Base-by-base conservation (phyloP, 2,113 vertebrate genomes). In the Murina feae region DNA sequence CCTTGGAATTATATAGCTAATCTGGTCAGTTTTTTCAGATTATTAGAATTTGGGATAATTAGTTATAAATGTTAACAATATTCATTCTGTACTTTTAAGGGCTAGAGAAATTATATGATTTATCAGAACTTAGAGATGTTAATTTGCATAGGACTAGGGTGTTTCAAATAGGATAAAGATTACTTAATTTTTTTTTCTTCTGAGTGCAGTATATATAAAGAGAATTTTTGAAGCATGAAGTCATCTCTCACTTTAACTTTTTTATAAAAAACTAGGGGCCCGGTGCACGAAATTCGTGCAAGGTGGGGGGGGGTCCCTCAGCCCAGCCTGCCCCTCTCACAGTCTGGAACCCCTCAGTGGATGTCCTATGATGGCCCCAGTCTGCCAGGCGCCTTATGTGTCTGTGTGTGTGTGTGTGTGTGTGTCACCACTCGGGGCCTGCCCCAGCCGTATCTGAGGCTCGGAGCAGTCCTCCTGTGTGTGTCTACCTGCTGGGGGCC, bases 261-360 rank as follows among this genome's bases (percentile, higher is more conserved):
- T 75, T 88, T 81, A 75, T 90, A 55, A 85, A 72, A 93, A 32
- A n/a, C n/a, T n/a, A n/a, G n/a, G n/a, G n/a, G n/a, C n/a, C n/a
- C n/a, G n/a, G n/a, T n/a, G n/a, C n/a, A n/a, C n/a, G n/a, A n/a
- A n/a, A n/a, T n/a, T n/a, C n/a, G n/a, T n/a, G n/a, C n/a, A n/a
- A n/a, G n/a, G n/a, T n/a, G n/a, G n/a, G n/a, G n/a, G n/a, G n/a
- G n/a, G n/a, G n/a, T n/a, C n/a, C n/a, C n/a, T n/a, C n/a, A n/a
- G n/a, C n/a, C n/a, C n/a, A n/a, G n/a, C n/a, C n/a, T n/a, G n/a
- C n/a, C n/a, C n/a, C n/a, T n/a, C n/a, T n/a, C n/a, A n/a, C n/a
- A n/a, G n/a, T n/a, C n/a, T n/a, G n/a, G n/a, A n/a, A n/a, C n/a
- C n/a, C n/a, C n/a, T n/a, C n/a, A n/a, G n/a, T n/a, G n/a, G n/a